phyloP scores from a whole-genome alignment of 2,888 invertebrate species.

The Ligdia adustata region DNA sequence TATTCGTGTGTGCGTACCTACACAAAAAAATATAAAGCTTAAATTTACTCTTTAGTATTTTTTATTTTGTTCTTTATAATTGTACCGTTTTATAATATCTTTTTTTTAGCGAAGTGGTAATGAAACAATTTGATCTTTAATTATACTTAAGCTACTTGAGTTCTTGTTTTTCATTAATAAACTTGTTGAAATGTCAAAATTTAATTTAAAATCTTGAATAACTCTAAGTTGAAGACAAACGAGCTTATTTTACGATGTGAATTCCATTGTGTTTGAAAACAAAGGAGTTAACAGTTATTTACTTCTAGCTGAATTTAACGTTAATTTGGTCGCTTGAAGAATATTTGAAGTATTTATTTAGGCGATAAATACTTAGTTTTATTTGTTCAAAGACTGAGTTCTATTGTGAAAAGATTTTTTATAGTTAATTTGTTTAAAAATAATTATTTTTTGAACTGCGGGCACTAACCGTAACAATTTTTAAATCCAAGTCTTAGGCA shows the following conservation, averaged over 20 bases:
- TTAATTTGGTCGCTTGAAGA: background rate
- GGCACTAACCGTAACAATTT: too few relatives aligned
- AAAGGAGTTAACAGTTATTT: conserved; percentile 4
- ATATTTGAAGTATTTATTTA: background rate
- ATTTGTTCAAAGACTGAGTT: background rate
- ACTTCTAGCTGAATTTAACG: conserved; percentile 6
- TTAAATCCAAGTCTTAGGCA: too few relatives aligned
- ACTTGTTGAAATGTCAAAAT: background rate
- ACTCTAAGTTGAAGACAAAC: conserved; percentile 1
- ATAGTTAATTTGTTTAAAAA: background rate
- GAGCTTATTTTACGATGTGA: conserved; percentile 4
- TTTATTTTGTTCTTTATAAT: too few relatives aligned
- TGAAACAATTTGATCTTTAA: too few relatives aligned
- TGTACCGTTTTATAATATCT: too few relatives aligned
- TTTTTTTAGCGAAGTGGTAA: too few relatives aligned
- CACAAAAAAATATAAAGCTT: too few relatives aligned
- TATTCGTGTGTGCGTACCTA: too few relatives aligned
- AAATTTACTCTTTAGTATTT: too few relatives aligned
- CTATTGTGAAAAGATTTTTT: background rate
- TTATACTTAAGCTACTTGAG: too few relatives aligned
- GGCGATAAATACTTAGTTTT: background rate
- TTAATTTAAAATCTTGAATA: conserved; percentile 1
- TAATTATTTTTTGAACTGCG: too few relatives aligned
- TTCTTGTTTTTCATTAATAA: too few relatives aligned
- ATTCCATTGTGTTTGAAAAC: conserved; percentile 6